Conservation (phyloP, 2,113 vertebrate species). For the Chrysochloris asiatica region DNA sequence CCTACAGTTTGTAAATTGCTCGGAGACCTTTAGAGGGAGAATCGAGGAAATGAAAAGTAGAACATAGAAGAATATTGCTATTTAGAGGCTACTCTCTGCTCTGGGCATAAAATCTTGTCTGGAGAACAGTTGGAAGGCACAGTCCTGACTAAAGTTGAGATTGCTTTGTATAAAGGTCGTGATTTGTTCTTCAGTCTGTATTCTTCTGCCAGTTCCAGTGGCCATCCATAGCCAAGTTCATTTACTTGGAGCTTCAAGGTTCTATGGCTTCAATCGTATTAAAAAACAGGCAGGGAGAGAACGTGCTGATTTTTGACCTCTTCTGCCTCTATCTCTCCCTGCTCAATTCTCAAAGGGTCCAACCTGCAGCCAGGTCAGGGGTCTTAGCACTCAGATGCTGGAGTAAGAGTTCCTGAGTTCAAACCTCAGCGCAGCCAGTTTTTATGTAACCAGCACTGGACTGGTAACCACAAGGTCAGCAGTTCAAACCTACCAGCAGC, state of each 20-base stretch:
- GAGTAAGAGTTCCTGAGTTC: background rate
- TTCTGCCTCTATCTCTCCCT: background rate
- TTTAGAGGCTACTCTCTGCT: slow-evolving; percentile 66
- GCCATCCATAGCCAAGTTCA: slow-evolving; percentile 40
- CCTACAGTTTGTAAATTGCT: slow-evolving; percentile 78
- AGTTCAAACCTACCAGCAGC: no score
- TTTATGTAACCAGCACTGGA: slow-evolving; percentile 14
- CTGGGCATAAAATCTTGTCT: slow-evolving; percentile 65
- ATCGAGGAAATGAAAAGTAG: slow-evolving; percentile 72
- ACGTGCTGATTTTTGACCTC: background rate
- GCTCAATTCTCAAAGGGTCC: background rate
- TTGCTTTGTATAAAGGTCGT: slow-evolving; percentile 44
- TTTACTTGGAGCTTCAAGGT: background rate
- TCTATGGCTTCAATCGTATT: slow-evolving; percentile 9
- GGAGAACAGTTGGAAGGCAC: slow-evolving; percentile 49
- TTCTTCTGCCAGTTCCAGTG: slow-evolving; percentile 9
- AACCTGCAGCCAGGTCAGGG: background rate
- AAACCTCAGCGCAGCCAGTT: slow-evolving; percentile 1
- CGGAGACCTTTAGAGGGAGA: slow-evolving; percentile 73
- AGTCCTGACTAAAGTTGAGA: background rate
- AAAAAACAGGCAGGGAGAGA: background rate
- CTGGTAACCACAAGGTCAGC: no score
- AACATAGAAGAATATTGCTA: slow-evolving; percentile 67
- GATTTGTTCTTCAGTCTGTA: background rate
- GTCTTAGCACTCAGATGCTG: background rate